Evolutionary conservation across 2,888 invertebrate species (phyloP).

Genomic region (Dasysyrphus tricinctus): DNA sequence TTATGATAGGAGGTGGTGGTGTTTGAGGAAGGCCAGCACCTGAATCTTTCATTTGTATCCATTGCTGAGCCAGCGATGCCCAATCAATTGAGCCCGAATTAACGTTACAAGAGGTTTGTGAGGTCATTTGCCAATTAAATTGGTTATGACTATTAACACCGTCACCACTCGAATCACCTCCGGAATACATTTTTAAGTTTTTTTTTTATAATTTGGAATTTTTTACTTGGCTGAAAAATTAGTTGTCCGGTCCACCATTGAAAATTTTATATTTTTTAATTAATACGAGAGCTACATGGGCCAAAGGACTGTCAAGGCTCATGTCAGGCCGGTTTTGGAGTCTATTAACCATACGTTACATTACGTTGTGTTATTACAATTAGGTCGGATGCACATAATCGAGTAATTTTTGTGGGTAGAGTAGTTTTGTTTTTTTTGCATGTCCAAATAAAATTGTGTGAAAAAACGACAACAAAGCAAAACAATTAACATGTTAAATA

Average conservation of each 20-base stretch:
- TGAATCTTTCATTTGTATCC: slow-evolving; percentile 94
- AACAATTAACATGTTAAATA: too few species aligned
- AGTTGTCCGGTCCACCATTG: slow-evolving; percentile 50
- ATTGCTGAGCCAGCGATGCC: slow-evolving; percentile 98
- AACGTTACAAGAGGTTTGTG: slow-evolving; percentile 83
- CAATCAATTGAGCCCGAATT: slow-evolving; percentile 92
- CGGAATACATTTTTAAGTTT: slow-evolving; percentile 79
- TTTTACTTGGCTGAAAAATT: slow-evolving; percentile 33
- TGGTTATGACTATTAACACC: slow-evolving; percentile 84
- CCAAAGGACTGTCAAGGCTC: slow-evolving; percentile 2
- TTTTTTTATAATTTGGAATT: slow-evolving; percentile 17
- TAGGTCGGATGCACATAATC: too few species aligned
- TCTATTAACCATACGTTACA: too few species aligned
- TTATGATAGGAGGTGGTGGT: slow-evolving; percentile 85
- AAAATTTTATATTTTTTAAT: slow-evolving; percentile 40
- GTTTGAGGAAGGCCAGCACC: slow-evolving; percentile 86
- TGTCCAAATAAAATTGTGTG: too few species aligned
- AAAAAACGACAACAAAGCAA: too few species aligned
- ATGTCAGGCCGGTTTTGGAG: too few species aligned
- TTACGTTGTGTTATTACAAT: too few species aligned
- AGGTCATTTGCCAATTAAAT: slow-evolving; percentile 88
- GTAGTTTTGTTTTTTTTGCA: too few species aligned
- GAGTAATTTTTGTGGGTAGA: too few species aligned
- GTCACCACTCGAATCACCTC: slow-evolving; percentile 80
- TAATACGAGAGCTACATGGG: slow-evolving; percentile 43